Percentiles rank a stretch among this genome's conserved stretches.
Evolutionary conservation across 2,113 vertebrate genomes (phyloP).

Genomic region (Anarrhichthys ocellatus): DNA sequence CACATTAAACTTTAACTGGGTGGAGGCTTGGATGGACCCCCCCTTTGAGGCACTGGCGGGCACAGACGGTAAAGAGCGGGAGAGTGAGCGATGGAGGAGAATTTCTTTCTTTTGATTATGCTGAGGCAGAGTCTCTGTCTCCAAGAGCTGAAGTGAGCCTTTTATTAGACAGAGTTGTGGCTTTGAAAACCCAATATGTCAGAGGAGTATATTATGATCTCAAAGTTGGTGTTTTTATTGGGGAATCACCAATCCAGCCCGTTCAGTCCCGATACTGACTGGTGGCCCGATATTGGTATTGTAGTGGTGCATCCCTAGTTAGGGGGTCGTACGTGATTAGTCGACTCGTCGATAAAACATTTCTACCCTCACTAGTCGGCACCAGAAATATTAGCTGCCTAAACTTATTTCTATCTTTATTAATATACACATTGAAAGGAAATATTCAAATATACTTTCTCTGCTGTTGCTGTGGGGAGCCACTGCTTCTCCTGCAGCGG

Average conservation of each 20-base stretch:
- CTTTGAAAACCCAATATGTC: slow-evolving; percentile 63
- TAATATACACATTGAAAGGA: background rate
- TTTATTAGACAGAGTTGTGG: slow-evolving; percentile 51
- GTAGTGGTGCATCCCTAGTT: too few species aligned
- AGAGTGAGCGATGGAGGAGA: slow-evolving; percentile 54
- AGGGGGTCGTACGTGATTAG: too few species aligned
- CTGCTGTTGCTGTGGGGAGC: background rate
- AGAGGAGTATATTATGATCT: slow-evolving; percentile 39
- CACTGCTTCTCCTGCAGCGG: too few species aligned
- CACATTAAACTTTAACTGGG: slow-evolving; percentile 71
- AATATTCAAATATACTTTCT: background rate
- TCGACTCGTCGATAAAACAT: too few species aligned
- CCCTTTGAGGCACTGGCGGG: slow-evolving; percentile 55
- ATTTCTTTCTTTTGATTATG: slow-evolving; percentile 73
- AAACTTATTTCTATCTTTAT: background rate
- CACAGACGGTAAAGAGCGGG: slow-evolving; percentile 51
- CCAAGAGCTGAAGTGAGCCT: slow-evolving; percentile 50
- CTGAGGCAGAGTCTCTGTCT: slow-evolving; percentile 45
- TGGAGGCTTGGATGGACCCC: slow-evolving; percentile 59
- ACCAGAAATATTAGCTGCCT: background rate
- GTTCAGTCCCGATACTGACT: background rate
- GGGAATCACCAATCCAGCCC: background rate
- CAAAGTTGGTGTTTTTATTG: slow-evolving; percentile 26
- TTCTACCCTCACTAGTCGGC: too few species aligned
- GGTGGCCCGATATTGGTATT: too few species aligned